A percentile compares a stretch with the other conserved stretches of the same genome.
phyloP scores from a whole-genome alignment of 2,113 vertebrate genomes.

The Phalacrocorax pelagicus region DNA sequence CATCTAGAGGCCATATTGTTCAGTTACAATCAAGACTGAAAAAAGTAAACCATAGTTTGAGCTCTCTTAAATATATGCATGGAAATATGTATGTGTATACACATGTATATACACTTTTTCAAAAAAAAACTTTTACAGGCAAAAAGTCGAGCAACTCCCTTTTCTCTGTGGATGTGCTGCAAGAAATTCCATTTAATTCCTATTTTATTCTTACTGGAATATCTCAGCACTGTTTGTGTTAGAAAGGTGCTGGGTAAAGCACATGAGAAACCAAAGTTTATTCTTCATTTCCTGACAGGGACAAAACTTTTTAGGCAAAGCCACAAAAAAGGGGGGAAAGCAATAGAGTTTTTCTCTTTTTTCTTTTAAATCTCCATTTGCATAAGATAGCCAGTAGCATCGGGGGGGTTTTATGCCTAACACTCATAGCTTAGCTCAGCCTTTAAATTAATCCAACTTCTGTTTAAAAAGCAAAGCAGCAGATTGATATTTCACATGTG shows the following conservation, averaged over 20 bases:
- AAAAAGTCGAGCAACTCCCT: accelerated
- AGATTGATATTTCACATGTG: neutral
- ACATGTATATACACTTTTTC: accelerated
- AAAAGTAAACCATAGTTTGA: neutral
- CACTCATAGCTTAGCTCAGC: neutral
- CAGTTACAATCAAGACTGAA: neutral
- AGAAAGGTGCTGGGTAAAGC: neutral
- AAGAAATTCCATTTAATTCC: neutral
- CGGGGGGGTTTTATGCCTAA: neutral
- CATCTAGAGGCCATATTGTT: constrained; percentile 30
- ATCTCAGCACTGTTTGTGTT: neutral
- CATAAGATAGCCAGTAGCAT: neutral
- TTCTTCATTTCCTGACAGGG: neutral
- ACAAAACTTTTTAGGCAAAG: neutral
- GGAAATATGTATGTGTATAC: neutral
- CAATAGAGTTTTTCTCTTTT: neutral
- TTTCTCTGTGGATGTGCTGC: neutral
- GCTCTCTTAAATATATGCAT: too few relatives aligned
- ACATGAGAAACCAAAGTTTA: neutral
- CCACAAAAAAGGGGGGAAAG: neutral
- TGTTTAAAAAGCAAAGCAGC: neutral
- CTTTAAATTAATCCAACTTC: neutral
- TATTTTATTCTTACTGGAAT: neutral
- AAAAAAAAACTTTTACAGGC: neutral
- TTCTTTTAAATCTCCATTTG: neutral